Percentiles rank a stretch among this genome's conserved stretches.
Conservation (phyloP, 2,113 vertebrate genomes). For the Sinosuthora webbiana region DNA sequence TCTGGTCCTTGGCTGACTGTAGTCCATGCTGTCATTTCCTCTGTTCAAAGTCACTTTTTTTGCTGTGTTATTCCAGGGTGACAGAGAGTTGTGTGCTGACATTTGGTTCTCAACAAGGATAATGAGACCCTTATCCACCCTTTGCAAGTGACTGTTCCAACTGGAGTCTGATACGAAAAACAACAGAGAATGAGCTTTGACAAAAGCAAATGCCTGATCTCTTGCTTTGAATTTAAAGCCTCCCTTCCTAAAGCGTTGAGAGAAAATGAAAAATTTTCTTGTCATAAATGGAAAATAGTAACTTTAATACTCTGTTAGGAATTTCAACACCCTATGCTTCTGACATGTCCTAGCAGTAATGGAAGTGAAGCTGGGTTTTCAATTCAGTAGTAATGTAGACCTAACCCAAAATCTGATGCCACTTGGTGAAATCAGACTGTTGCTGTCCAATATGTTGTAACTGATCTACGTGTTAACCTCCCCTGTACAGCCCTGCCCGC, state of each 20-base stretch:
- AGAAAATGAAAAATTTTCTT: neutral
- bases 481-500: too few relatives aligned
- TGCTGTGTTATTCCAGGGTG: neutral
- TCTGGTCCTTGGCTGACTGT: neutral
- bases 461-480: neutral
- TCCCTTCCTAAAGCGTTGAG: neutral
- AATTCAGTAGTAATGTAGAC: neutral
- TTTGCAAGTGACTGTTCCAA: neutral
- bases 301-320: neutral
- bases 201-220: neutral
- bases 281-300: neutral
- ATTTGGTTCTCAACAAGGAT: neutral
- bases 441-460: neutral
- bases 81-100: neutral
- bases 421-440: neutral
- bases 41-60: neutral
- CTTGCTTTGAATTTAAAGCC: neutral
- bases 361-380: neutral
- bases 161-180: neutral
- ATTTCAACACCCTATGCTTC: neutral
- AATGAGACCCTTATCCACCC: neutral
- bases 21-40: neutral
- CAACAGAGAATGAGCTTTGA: neutral
- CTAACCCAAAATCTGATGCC: neutral
- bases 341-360: neutral